Base-by-base conservation (phyloP, 2,888 invertebrate genomes). In the Tenthredo distinguenda region DNA sequence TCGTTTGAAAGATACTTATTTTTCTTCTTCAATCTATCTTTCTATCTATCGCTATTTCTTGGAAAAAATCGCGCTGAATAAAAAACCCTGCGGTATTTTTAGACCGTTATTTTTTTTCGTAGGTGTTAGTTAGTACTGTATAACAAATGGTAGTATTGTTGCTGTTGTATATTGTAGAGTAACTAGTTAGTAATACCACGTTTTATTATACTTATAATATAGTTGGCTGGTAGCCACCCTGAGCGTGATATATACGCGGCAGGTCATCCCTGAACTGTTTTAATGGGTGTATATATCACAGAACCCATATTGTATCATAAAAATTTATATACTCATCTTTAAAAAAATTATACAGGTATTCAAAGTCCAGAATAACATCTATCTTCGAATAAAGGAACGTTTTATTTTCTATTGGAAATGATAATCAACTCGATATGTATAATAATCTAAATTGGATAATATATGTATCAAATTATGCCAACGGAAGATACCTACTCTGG, bases 171-270 rank as follows among this genome's bases (percentile, higher is more conserved):
- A 77, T 47, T 15, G 77, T 50, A 43, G 6, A 68, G 68, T 74
- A 50, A 55, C 55, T 77, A 77, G 76, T 55, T 74, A 43, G 40
- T 43, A 74, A 77, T 50, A n/a, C 47, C 55, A 77, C 50, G 55
- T 47, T 77, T 77, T 77, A 43, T 47, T 34, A 55, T n/a, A 55
- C 31, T 26, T 74, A 21, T 43, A 58, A 65, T 34, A 77, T 34
- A 50, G 50, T 77, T 77, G 50, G 77, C 50, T 77, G 50, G 31
- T 3, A 34, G 77, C 77, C 77, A 77, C 55, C 55, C 18, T 55
- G 18, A 55, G 18, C 77, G 55, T 55, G 77, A 31, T 50, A 26
- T 55, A 31, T 31, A 21, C 40, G 6, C 50, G 15, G 5, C 50
- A 21, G 26, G 47, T 76, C 9, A 76, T 76, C 21, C 31, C 76